Percentiles rank a stretch among this genome's conserved stretches.
These are phyloP conservation scores for Sisor rabdophorus DNA, from an alignment of 2,113 vertebrate genomes.

Conservation along the genomic window DNA sequence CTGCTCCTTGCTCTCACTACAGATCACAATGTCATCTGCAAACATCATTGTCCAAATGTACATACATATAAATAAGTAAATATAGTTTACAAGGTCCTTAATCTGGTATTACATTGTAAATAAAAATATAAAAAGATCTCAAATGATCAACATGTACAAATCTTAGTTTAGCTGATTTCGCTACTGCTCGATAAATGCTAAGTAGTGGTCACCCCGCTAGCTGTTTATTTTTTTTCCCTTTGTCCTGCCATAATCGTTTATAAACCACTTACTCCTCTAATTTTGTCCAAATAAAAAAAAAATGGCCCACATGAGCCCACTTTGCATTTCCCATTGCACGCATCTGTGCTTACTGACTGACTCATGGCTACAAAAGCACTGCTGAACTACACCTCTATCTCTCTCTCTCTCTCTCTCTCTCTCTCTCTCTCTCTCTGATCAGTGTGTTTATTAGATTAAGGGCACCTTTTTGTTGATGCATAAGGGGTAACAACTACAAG, in stretches of 20 bases:
- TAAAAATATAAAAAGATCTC: too few relatives aligned
- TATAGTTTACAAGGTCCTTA: too few relatives aligned
- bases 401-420: constrained; percentile 7
- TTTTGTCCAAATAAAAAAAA: not conserved
- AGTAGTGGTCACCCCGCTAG: not conserved
- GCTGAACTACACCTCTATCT: not conserved
- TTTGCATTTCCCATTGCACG: not conserved
- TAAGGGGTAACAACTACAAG: constrained; percentile 7
- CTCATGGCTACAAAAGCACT: constrained; percentile 7
- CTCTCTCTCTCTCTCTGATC: constrained; percentile 7
- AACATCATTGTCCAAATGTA: too few relatives aligned
- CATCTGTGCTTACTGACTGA: not conserved
- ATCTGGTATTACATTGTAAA: too few relatives aligned
- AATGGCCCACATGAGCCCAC: not conserved
- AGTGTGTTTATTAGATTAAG: not conserved
- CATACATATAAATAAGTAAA: too few relatives aligned
- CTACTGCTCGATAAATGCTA: not conserved
- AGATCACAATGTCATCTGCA: too few relatives aligned
- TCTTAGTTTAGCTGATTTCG: too few relatives aligned
- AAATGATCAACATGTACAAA: too few relatives aligned
- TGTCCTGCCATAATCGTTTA: not conserved
- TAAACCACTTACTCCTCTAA: too few relatives aligned
- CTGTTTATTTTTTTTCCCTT: not conserved
- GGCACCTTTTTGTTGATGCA: not conserved
- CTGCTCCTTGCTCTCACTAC: too few relatives aligned